Evolutionary conservation across 2,888 invertebrate species (phyloP).

Genomic region (Digitonthophagus gazella): DNA sequence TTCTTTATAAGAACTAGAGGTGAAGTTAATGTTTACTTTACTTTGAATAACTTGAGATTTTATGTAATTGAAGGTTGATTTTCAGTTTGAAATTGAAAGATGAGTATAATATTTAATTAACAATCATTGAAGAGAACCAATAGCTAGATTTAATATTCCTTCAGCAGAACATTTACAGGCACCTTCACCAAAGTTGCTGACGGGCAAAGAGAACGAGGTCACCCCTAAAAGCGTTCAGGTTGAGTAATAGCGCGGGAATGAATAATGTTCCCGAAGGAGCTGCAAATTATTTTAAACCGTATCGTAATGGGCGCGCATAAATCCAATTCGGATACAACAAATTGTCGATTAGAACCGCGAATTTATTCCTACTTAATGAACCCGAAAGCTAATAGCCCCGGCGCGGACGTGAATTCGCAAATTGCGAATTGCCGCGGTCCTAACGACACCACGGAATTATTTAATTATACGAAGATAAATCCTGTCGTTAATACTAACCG

Average conservation of each 20-base stretch:
- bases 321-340: conserved; percentile 27
- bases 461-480: neutral
- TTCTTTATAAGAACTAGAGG: neutral
- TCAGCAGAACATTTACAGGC: neutral
- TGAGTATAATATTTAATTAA: too few relatives aligned
- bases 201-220: conserved; percentile 9
- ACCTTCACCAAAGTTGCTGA: conserved; percentile 6
- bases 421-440: neutral
- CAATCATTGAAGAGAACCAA: too few relatives aligned
- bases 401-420: conserved; percentile 1
- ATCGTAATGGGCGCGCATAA: conserved; percentile 26
- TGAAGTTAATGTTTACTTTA: neutral
- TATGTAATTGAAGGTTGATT: neutral
- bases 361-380: conserved; percentile 26
- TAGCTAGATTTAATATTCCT: neutral
- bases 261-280: conserved; percentile 25
- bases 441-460: neutral
- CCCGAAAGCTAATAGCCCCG: conserved; percentile 13
- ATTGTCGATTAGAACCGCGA: conserved; percentile 27
- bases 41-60: neutral
- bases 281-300: conserved; percentile 28
- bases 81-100: too few relatives aligned
- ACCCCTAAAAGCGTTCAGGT: conserved; percentile 22
- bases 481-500: neutral
- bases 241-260: conserved; percentile 26